phyloP scores from a whole-genome alignment of 2,888 invertebrate genomes.

The Acrocyrtus sp. region DNA sequence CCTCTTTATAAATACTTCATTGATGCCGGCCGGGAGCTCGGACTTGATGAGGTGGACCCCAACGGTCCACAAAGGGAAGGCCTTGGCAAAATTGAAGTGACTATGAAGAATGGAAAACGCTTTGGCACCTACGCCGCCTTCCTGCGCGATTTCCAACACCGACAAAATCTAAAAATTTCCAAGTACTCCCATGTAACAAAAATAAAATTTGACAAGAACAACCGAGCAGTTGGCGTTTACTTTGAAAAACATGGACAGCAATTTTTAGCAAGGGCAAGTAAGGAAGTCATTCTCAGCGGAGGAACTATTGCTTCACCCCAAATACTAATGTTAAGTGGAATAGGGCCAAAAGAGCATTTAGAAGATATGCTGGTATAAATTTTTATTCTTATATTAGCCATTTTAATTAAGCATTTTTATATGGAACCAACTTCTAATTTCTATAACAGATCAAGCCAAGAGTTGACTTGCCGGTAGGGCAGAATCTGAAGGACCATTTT shows the following conservation, averaged over 20 bases:
- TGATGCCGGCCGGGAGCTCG: conserved; percentile 46
- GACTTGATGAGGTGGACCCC: conserved; percentile 42
- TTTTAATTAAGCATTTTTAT: background rate
- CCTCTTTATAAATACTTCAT: conserved; percentile 44
- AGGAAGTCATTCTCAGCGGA: conserved; percentile 89
- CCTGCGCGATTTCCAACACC: conserved; percentile 78
- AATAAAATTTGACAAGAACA: conserved; percentile 69
- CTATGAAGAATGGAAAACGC: conserved; percentile 73
- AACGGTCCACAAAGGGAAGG: conserved; percentile 49
- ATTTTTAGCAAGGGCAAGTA: conserved; percentile 79
- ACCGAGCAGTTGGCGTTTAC: conserved; percentile 84
- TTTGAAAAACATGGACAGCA: conserved; percentile 79
- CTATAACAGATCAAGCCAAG: conserved; percentile 53
- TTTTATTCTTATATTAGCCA: background rate
- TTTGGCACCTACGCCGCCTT: conserved; percentile 92
- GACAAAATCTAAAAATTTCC: conserved; percentile 85
- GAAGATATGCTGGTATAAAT: conserved; percentile 4
- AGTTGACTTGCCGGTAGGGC: conserved; percentile 58
- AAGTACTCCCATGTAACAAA: conserved; percentile 83
- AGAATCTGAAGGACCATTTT: conserved; percentile 59
- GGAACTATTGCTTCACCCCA: conserved; percentile 96
- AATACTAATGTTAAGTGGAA: conserved; percentile 47
- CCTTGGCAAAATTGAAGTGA: conserved; percentile 26
- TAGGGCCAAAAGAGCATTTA: conserved; percentile 51
- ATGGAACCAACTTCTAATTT: background rate